Conservation (phyloP, 2,113 vertebrate species). For the Strigops habroptila region DNA sequence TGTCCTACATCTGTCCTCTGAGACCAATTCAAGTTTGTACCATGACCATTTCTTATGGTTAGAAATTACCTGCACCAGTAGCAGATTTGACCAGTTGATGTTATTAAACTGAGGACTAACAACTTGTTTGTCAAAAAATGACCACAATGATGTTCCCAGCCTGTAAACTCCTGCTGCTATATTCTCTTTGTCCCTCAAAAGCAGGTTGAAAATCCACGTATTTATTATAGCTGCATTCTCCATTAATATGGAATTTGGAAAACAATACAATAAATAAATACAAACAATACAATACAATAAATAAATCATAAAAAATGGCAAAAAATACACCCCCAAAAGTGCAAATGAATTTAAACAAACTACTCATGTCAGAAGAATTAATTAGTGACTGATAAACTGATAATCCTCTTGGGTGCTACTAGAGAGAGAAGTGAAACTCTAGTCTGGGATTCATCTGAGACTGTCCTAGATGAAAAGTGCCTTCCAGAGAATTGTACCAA, state of each 20-base stretch:
- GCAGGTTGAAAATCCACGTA: not conserved
- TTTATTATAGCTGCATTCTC: not conserved
- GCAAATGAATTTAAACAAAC: not conserved
- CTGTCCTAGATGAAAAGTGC: not conserved
- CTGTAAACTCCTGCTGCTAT: not conserved
- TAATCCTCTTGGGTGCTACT: not conserved
- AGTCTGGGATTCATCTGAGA: not conserved
- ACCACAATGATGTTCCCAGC: not conserved
- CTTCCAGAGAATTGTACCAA: not conserved
- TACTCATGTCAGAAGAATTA: not conserved
- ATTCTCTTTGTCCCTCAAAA: not conserved
- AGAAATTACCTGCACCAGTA: not conserved
- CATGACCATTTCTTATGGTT: not conserved
- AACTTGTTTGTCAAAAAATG: not conserved
- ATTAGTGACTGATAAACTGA: not conserved
- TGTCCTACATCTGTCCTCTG: not conserved
- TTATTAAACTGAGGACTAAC: not conserved
- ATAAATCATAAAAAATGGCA: no score
- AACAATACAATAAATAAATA: not conserved
- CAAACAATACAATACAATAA: not conserved
- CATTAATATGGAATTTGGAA: not conserved
- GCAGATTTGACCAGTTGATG: not conserved
- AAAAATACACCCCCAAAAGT: not conserved
- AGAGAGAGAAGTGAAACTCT: not conserved
- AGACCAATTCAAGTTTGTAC: not conserved